A percentile compares a stretch with the other conserved stretches of the same genome.
phyloP scores from a whole-genome alignment of 2,113 vertebrate species.

The Ibidorhyncha struthersii region DNA sequence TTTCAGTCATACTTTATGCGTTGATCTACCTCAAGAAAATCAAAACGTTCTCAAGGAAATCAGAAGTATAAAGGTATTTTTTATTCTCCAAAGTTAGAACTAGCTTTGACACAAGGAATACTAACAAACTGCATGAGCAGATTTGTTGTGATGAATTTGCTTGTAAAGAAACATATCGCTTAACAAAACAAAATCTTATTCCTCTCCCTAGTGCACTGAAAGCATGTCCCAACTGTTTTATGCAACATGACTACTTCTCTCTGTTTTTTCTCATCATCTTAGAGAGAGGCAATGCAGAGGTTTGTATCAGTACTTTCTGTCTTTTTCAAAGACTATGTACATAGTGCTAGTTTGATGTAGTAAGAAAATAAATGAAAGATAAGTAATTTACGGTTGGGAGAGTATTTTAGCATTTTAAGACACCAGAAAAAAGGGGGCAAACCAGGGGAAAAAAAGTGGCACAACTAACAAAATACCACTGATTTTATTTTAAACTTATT shows the following conservation, averaged over 20 bases:
- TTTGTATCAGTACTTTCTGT: background rate
- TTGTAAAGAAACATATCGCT: background rate
- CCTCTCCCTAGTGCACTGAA: background rate
- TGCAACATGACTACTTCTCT: background rate
- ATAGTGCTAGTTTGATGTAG: background rate
- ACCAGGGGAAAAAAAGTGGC: background rate
- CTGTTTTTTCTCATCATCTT: background rate
- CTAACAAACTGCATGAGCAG: background rate
- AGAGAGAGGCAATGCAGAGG: background rate
- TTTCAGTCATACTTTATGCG: background rate
- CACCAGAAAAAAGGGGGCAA: background rate
- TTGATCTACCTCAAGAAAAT: background rate
- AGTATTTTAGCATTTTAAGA: background rate
- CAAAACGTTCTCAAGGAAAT: background rate
- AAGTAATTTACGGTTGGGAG: background rate
- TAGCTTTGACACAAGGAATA: background rate
- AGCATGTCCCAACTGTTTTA: background rate
- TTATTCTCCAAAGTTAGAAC: background rate
- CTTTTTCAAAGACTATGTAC: background rate
- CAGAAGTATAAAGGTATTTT: background rate
- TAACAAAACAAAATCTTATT: background rate
- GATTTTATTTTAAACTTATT: background rate
- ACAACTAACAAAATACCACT: background rate
- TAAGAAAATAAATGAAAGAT: background rate
- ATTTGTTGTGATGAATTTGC: background rate